These are phyloP conservation scores for Nasonia giraulti DNA, from an alignment of 1,140 invertebrate genomes.

Conservation along the genomic window DNA sequence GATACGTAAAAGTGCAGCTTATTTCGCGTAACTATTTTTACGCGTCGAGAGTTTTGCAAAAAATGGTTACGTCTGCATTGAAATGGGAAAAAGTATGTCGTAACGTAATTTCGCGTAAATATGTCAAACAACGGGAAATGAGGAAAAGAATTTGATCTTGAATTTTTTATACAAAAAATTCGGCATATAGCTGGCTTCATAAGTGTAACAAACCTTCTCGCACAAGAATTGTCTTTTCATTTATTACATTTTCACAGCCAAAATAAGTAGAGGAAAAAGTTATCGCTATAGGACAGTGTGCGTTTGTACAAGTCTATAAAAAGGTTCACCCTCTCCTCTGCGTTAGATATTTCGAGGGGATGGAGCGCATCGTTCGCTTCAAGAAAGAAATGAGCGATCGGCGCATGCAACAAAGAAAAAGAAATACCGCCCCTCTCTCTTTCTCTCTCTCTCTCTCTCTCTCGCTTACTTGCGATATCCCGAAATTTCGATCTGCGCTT, in stretches of 20 bases:
- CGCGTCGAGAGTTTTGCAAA: no score
- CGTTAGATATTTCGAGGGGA: background rate
- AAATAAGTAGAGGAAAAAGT: no score
- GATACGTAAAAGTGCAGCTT: background rate
- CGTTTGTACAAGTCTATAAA: background rate
- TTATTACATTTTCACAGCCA: no score
- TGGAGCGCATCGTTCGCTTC: background rate
- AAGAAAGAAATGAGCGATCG: conserved; percentile 10
- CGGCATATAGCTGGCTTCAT: no score
- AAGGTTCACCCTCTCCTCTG: background rate
- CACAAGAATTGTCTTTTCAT: no score
- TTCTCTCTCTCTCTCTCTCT: background rate
- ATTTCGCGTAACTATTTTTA: background rate
- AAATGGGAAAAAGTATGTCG: no score
- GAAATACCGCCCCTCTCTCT: background rate
- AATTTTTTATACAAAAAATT: no score
- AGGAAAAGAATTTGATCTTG: no score
- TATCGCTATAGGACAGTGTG: background rate
- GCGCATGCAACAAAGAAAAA: conserved; percentile 15
- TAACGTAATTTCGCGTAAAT: no score
- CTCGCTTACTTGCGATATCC: background rate
- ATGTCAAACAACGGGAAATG: no score
- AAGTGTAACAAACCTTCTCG: no score
- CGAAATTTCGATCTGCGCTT: conserved; percentile 48
- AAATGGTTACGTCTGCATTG: no score